phyloP scores from a whole-genome alignment of 2,888 invertebrate species.

The Drosophila affinis region DNA sequence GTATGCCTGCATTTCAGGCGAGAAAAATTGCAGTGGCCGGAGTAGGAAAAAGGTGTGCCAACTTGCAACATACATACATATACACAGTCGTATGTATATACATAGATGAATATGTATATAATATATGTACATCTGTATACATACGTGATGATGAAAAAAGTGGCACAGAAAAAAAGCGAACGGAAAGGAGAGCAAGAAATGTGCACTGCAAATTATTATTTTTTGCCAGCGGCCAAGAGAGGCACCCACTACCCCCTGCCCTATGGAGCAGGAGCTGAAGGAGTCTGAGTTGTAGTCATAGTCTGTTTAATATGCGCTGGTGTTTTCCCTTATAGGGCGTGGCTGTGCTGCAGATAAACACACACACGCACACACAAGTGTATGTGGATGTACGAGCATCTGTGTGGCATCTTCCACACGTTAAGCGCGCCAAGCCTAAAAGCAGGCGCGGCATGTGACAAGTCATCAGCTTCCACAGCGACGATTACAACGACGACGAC shows the following conservation, averaged over 20 bases:
- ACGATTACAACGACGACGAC: constrained; percentile 8
- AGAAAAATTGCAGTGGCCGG: constrained; percentile 62
- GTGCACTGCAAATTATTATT: constrained; percentile 76
- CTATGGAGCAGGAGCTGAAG: constrained; percentile 21
- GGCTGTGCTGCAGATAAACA: constrained; percentile 23
- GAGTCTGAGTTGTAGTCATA: constrained; percentile 19
- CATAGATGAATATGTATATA: background rate
- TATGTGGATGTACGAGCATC: constrained; percentile 9
- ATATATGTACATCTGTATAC: constrained; percentile 1
- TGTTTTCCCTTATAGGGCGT: constrained; percentile 46
- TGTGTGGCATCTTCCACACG: constrained; percentile 21
- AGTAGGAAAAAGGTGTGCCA: constrained; percentile 59
- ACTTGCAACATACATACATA: constrained; percentile 54
- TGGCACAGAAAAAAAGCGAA: constrained; percentile 52
- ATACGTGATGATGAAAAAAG: constrained; percentile 36
- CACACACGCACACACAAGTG: background rate
- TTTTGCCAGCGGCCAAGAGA: constrained; percentile 50
- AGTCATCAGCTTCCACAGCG: constrained; percentile 39
- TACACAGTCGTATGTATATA: too few relatives aligned
- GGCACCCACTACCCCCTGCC: too few relatives aligned
- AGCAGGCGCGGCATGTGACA: constrained; percentile 43
- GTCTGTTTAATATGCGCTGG: constrained; percentile 48
- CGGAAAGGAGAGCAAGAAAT: constrained; percentile 53
- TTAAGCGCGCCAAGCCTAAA: constrained; percentile 47
- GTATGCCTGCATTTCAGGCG: constrained; percentile 43